phyloP scores from a whole-genome alignment of 2,888 invertebrate genomes.

The Orthosia gothica region DNA sequence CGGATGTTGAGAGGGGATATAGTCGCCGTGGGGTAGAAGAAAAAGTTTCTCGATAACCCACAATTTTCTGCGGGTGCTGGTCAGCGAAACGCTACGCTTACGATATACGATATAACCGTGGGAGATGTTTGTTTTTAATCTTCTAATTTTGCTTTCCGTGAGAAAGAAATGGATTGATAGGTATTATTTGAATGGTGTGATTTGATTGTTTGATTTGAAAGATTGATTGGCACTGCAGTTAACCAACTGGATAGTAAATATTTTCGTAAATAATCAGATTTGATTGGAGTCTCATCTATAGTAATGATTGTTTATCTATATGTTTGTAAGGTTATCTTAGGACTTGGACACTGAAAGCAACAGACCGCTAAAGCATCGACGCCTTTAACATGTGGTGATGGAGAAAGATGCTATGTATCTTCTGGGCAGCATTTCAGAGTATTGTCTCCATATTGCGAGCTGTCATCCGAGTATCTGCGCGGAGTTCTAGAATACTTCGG shows the following conservation, averaged over 20 bases:
- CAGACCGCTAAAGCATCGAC: no score
- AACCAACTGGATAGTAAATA: background rate
- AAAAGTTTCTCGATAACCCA: slow-evolving; percentile 61
- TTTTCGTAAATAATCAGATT: background rate
- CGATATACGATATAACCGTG: slow-evolving; percentile 23
- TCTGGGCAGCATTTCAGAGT: no score
- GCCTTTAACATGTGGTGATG: no score
- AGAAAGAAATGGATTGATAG: background rate
- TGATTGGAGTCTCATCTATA: background rate
- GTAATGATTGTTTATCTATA: no score
- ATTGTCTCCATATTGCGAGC: no score
- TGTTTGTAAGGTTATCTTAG: no score
- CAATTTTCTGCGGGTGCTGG: slow-evolving; percentile 54
- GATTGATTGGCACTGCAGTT: no score
- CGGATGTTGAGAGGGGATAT: slow-evolving; percentile 84
- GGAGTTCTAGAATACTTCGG: no score
- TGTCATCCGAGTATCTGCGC: no score
- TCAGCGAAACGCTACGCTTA: slow-evolving; percentile 42
- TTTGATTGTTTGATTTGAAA: background rate
- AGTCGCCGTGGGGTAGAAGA: slow-evolving; percentile 55
- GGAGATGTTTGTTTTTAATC: slow-evolving; percentile 30
- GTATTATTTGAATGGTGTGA: background rate
- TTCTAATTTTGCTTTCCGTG: slow-evolving; percentile 18
- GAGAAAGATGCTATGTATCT: no score
- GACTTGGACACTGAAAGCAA: no score